Evolutionary conservation across 2,113 vertebrate species (phyloP), one percentile per base, ranked within the genome.

Genomic region (Bungarus multicinctus): DNA sequence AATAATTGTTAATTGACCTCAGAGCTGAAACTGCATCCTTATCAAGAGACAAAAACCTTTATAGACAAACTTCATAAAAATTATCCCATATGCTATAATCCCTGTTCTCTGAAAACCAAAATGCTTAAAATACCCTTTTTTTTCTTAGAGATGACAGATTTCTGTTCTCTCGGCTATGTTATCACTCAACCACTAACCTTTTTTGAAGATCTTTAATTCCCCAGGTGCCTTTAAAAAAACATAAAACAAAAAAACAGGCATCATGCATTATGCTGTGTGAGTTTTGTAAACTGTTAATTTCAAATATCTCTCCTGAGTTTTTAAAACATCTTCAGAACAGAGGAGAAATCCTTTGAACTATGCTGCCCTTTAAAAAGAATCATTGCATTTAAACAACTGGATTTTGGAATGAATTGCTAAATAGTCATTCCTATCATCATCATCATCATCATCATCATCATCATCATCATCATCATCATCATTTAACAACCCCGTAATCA

Each of bases 181-280:
- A 9, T 2, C 58, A 30, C 50, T 6, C 16, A 64, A 14, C 18
- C 11, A 39, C 90, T 90, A 74, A 53, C 34, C 90, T 91, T 89
- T 60, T 34, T 34, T 85, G 58, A 85, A 34, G 45, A 85, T 34
- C 91, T 50, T 25, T 8, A 85, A 88, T 89, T 91, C 86, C 64
- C 60, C 88, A 27, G 9, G 5, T 50, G 39, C 2, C 4, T 69
- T 69, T 69, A 8, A 69, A 69, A 64, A 64, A 69, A 9, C 11
- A 34, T 52, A 85, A 91, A 89, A 5, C 55, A 25, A 58, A 27
- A 60, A 69, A 34, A 8, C n/a, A 91, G 81, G 54, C 14, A 55
- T 0, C 4, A 87, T 69, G 1, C 45, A 60, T 87, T 43, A 87
- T 87, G 12, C 74, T 22, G 0, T 4, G 10, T 0, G 0, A 20